phyloP scores from a whole-genome alignment of 2,113 vertebrate species.

The Puma concolor region DNA sequence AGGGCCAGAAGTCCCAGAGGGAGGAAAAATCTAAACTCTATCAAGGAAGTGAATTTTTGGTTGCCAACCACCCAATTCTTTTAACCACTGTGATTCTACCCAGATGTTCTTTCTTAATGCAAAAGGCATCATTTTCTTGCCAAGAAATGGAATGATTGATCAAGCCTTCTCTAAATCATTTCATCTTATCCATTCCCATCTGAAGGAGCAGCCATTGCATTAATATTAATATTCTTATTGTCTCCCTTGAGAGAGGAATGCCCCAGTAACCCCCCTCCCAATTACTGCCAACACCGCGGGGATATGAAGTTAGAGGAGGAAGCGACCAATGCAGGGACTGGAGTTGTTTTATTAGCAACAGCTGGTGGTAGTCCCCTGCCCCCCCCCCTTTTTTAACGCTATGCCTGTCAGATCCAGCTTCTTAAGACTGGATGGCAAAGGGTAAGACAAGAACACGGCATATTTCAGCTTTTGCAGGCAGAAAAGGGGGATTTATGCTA shows the following conservation, averaged over 20 bases:
- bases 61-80: constrained; percentile 50
- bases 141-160: constrained; percentile 77
- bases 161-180: constrained; percentile 71
- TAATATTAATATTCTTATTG: constrained; percentile 76
- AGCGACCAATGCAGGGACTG: background rate
- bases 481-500: constrained; percentile 26
- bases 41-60: constrained; percentile 32
- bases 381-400: background rate
- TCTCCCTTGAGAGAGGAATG: constrained; percentile 54
- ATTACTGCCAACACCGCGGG: constrained; percentile 47
- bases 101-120: constrained; percentile 76
- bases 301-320: constrained; percentile 21
- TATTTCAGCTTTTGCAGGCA: constrained; percentile 24
- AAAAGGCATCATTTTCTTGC: constrained; percentile 74
- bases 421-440: constrained; percentile 57
- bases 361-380: constrained; percentile 57
- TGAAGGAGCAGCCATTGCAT: constrained; percentile 67
- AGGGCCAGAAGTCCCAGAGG: constrained; percentile 1
- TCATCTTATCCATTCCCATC: constrained; percentile 68
- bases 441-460: constrained; percentile 1
- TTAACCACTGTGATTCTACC: constrained; percentile 64
- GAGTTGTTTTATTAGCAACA: constrained; percentile 76
- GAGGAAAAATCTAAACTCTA: background rate
- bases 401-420: constrained; percentile 64
- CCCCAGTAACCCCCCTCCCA: constrained; percentile 45